Evolutionary conservation across 1,140 invertebrate species (phyloP), one percentile per base, ranked within the genome.

Genomic region (Heliconius hewitsoni): DNA sequence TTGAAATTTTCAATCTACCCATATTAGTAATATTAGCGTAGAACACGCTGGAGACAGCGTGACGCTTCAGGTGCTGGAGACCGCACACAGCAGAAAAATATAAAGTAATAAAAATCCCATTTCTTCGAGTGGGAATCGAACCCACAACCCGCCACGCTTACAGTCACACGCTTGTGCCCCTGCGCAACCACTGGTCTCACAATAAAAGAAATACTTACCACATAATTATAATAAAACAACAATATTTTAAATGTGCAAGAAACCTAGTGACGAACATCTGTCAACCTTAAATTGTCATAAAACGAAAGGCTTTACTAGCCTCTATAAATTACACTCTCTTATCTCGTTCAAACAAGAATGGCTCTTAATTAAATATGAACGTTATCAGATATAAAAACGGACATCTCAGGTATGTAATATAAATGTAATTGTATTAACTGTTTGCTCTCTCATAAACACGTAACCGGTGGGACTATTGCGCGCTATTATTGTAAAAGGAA

Each of bases 261-360:
- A 19, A n/a, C 71, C 71, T 19, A 72, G 71, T 72, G 37, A 66
- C 23, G 60, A 42, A 52, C 46, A 30, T 71, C 57, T 70, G 60
- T 72, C 74, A 79, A 39, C 42, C 78, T 50, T 80, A 76, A 52
- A 71, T 71, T 75, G 74, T 91, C 87, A 89, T 91, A 93, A 88
- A 91, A 85, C 84, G 85, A 84, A 85, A 89, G 87, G 85, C 86
- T 91, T 88, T 90, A 83, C 90, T 91, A 86, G 85, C 89, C 88
- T 90, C 86, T 89, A 91, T 92, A 93, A 92, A 93, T 92, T 89
- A 91, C 83, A 66, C 27, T 66, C 82, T 6, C 79, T 89, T 92
- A 93, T 93, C 90, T 84, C 70, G 46, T 74, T 77, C 87, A 91
- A 90, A 93, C 89, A 88, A 74, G 85, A 85, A 86, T 86, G 82